Evolutionary conservation across 2,888 invertebrate genomes (phyloP).

Genomic region (Diogma glabrata): DNA sequence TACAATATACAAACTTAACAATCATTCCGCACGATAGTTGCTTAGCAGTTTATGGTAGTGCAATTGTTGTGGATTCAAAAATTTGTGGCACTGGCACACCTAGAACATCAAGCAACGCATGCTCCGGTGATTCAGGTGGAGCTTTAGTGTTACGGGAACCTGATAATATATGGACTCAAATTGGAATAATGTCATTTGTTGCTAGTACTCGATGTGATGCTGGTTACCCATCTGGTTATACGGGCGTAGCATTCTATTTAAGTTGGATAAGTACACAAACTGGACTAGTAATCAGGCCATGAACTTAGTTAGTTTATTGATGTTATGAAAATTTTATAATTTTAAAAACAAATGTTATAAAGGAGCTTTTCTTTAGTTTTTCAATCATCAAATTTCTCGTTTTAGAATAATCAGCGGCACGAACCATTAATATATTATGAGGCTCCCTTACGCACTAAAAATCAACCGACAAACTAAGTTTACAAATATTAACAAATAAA

Average conservation of each 20-base stretch:
- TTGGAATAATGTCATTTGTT: slow-evolving; percentile 20
- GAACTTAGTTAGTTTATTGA: too few species aligned
- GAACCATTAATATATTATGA: too few species aligned
- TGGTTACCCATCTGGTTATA: slow-evolving; percentile 19
- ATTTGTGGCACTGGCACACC: not conserved
- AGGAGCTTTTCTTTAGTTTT: too few species aligned
- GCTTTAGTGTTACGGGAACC: slow-evolving; percentile 16
- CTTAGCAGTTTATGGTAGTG: not conserved
- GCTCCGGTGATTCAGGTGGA: slow-evolving; percentile 19
- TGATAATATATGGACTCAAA: slow-evolving; percentile 12
- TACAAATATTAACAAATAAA: too few species aligned
- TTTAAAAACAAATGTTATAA: too few species aligned
- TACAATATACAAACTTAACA: not conserved
- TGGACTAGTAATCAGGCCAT: slow-evolving; percentile 10
- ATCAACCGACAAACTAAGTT: too few species aligned
- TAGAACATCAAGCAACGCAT: slow-evolving; percentile 15
- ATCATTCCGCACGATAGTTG: not conserved
- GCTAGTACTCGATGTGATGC: slow-evolving; percentile 16
- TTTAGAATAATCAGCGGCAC: too few species aligned
- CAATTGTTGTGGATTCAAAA: not conserved
- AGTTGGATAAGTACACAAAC: slow-evolving; percentile 17
- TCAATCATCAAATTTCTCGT: too few species aligned
- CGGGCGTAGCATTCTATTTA: slow-evolving; percentile 16
- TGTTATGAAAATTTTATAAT: too few species aligned
- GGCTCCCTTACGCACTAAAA: too few species aligned